A percentile compares a stretch with the other conserved stretches of the same genome.
Conservation (phyloP, 1,140 invertebrate genomes). For the Pararge aegeria region DNA sequence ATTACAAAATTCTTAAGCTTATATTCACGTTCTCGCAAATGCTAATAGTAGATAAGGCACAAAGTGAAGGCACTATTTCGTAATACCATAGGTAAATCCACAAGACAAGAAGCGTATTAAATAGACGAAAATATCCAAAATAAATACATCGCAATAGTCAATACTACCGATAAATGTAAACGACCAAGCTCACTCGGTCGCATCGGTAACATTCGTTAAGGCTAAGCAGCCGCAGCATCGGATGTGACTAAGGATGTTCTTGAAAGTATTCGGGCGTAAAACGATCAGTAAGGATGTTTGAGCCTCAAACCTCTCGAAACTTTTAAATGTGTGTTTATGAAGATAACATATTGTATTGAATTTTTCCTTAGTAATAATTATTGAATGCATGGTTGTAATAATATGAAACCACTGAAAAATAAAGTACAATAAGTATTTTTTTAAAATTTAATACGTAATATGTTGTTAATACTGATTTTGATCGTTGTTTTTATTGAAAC, state of each 20-base stretch:
- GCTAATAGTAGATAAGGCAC: slow-evolving; percentile 42
- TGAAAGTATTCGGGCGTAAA: too few species aligned
- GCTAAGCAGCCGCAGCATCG: slow-evolving; percentile 34
- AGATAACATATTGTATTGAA: too few species aligned
- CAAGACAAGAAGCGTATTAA: slow-evolving; percentile 65
- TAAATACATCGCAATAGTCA: slow-evolving; percentile 54
- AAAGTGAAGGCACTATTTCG: slow-evolving; percentile 48
- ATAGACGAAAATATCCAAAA: slow-evolving; percentile 53
- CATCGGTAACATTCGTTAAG: slow-evolving; percentile 54
- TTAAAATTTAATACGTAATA: too few species aligned
- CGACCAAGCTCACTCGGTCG: slow-evolving; percentile 28
- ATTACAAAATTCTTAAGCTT: slow-evolving; percentile 6
- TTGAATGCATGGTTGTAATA: too few species aligned
- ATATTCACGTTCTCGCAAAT: slow-evolving; percentile 15
- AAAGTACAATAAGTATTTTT: too few species aligned
- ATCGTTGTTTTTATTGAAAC: too few species aligned
- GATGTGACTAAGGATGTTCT: neutral
- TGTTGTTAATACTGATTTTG: too few species aligned
- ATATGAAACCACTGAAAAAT: too few species aligned
- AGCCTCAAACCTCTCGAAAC: too few species aligned
- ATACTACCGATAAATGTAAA: slow-evolving; percentile 26
- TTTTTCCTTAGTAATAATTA: too few species aligned
- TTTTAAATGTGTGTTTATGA: too few species aligned
- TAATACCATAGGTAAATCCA: slow-evolving; percentile 41
- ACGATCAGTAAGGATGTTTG: too few species aligned